Base-by-base conservation (phyloP, 2,797 vertebrate genomes). In the Ctenochaetus hawaiiensis region DNA sequence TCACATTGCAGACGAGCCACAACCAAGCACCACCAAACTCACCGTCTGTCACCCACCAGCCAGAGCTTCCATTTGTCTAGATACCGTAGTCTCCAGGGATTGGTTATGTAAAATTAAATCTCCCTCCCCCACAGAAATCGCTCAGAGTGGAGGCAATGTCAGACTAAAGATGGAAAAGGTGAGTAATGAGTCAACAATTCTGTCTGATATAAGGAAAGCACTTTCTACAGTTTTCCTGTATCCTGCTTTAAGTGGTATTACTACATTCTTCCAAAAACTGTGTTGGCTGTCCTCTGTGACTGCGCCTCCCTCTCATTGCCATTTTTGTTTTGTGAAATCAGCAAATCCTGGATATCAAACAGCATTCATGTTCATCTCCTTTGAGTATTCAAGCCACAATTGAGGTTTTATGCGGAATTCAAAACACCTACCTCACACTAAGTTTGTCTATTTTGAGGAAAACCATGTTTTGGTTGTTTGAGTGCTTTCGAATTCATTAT, bases 231-330 rank as follows among this genome's bases (percentile, higher is more conserved):
- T 76, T 75, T 77, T 61, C 75, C 47, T 74, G 34, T 69, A 44
- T 68, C 72, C 65, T 80, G 67, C 78, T 79, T 68, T 76, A 56
- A 76, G 65, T 83, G 11, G 17, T 78, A 68, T 78, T 77, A 66
- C 79, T 56, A 65, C 67, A 34, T 5, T 53, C 61, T 51, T n/a
- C 43, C 30, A 30, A 43, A 3, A 5, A 68, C 44, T 65, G 22
- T 39, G 26, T 70, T 56, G 26, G 16, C 20, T 49, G 58, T 54
- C 62, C 26, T 30, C 68, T 23, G 30, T 48, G 54, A 60, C 34
- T 56, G 14, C 14, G 16, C 8, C 23, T 51, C 41, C 26, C 23
- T 75, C 26, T 30, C 18, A 41, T 8, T 61, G n/a, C 11, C 45
- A 59, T 66, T 69, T 18, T 68, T 78, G 52, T n/a, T 70, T 69